Percentiles rank a stretch among this genome's conserved stretches.
Evolutionary conservation across 1,140 invertebrate species (phyloP).

Genomic region (Tetragnatha versicolor): DNA sequence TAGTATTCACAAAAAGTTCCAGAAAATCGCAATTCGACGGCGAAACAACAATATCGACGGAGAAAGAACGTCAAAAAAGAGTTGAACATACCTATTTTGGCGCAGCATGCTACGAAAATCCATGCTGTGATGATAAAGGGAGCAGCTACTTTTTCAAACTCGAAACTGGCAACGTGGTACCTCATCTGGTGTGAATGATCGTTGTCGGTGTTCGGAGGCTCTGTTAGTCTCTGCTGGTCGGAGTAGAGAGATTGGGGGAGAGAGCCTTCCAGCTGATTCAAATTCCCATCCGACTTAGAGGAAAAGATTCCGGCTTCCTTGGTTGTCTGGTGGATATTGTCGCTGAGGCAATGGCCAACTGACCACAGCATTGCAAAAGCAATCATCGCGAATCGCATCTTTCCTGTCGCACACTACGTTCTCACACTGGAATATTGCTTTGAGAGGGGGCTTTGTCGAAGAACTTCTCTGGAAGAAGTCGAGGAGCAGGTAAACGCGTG

Average conservation of each 20-base stretch:
- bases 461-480: no score
- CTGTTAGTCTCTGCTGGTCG: background rate
- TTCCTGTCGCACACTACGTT: no score
- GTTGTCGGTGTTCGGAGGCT: background rate
- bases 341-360: no score
- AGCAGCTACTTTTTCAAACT: constrained; percentile 69
- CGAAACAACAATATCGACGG: no score
- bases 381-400: background rate
- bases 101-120: constrained; percentile 70
- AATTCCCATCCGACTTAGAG: background rate
- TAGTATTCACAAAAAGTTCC: no score
- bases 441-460: no score
- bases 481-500: no score
- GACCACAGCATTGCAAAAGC: background rate
- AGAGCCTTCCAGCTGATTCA: background rate
- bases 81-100: constrained; percentile 69
- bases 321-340: no score
- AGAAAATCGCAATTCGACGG: no score
- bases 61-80: background rate
- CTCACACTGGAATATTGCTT: no score
- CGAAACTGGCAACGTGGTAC: constrained; percentile 60
- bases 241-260: background rate
- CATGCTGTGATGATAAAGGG: constrained; percentile 70
- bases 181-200: background rate
- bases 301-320: background rate